phyloP scores from a whole-genome alignment of 2,113 vertebrate species.

The Scatophagus argus region DNA sequence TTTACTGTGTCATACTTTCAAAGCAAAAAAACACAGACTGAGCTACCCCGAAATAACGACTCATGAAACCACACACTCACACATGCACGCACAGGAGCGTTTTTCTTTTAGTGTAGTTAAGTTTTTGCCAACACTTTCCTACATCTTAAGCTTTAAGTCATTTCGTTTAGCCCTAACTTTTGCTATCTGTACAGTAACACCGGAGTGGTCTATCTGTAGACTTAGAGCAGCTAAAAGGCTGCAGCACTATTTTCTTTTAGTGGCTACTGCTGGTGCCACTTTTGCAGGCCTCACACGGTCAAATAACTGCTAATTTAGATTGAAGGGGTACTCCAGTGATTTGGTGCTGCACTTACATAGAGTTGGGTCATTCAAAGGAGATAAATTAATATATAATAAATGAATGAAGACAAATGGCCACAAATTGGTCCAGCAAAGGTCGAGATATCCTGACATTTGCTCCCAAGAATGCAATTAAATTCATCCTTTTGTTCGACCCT shows the following conservation, averaged over 20 bases:
- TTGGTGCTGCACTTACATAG: neutral
- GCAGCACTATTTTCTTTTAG: neutral
- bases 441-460: too few relatives aligned
- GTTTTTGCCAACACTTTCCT: neutral
- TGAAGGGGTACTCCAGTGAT: neutral
- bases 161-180: neutral
- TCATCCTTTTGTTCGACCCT: too few relatives aligned
- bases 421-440: too few relatives aligned
- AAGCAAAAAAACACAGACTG: neutral
- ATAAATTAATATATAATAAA: too few relatives aligned
- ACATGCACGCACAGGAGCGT: neutral
- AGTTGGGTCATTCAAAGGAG: too few relatives aligned
- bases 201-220: neutral
- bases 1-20: neutral
- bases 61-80: neutral
- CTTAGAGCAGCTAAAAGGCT: neutral
- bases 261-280: neutral
- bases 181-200: neutral
- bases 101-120: neutral
- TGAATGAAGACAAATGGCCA: too few relatives aligned
- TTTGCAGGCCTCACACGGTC: neutral
- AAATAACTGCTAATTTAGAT: neutral
- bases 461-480: neutral
- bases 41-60: slow-evolving; percentile 6
- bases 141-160: too few relatives aligned